These are phyloP conservation scores for Callyntrura guangdongensis DNA, from an alignment of 2,888 invertebrate genomes.

Conservation along the genomic window DNA sequence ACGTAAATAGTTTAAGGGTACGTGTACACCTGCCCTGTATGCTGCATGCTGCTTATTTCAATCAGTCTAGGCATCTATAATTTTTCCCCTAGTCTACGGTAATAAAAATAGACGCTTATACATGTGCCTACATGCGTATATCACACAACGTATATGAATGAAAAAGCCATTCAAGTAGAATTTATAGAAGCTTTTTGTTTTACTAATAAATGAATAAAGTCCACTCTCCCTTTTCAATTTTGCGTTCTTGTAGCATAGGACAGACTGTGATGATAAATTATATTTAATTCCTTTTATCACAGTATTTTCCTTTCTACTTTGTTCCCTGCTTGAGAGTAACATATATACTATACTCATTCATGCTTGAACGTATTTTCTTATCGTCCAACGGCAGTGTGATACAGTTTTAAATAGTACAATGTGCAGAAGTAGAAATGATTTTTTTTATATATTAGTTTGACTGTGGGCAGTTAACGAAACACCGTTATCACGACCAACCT, in stretches of 20 bases:
- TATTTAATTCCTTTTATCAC: too few species aligned
- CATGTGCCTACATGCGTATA: not conserved
- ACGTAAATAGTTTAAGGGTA: too few species aligned
- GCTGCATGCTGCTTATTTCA: too few species aligned
- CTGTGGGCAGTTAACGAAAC: constrained; percentile 48
- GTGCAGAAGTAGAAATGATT: not conserved
- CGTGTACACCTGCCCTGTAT: too few species aligned
- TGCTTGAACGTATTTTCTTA: not conserved
- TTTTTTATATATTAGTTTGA: not conserved
- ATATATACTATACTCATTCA: not conserved
- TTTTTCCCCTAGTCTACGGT: too few species aligned
- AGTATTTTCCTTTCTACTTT: too few species aligned
- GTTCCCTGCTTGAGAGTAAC: too few species aligned
- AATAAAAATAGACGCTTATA: not conserved
- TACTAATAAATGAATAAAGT: not conserved
- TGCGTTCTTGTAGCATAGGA: not conserved
- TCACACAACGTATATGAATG: not conserved
- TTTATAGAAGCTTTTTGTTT: constrained; percentile 5
- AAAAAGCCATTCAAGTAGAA: not conserved
- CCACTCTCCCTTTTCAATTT: constrained; percentile 40
- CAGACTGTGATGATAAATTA: not conserved
- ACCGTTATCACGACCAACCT: not conserved
- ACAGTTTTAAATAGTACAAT: not conserved
- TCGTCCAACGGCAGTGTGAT: not conserved
- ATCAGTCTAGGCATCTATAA: too few species aligned